Evolutionary conservation across 2,797 vertebrate genomes (phyloP), one percentile per base, ranked within the genome.

Genomic region (Synaphobranchus kaupii): DNA sequence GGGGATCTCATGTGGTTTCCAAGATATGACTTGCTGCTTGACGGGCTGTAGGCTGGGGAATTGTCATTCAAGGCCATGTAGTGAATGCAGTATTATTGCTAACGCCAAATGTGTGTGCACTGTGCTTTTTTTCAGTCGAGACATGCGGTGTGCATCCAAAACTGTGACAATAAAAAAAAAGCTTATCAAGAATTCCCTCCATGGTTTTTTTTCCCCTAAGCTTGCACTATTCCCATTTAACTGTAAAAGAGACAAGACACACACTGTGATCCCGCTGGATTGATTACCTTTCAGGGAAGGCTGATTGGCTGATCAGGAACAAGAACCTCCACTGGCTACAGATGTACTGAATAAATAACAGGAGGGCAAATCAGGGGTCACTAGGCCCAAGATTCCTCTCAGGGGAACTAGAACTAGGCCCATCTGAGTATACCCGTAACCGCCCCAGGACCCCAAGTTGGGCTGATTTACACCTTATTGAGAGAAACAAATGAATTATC

Each of bases 131-230:
- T 50, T n/a, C 44, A 48, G 47, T 47, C 78, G 12, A n/a, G 1
- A 50, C 78, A 10, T n/a, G 47, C 10, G 34, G 78, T n/a, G n/a
- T 50, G 78, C 78, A 50, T 81, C 78, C 78, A 81, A 81, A 50
- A 81, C 44, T 80, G 20, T 15, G 31, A 34, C 13, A 12, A 47
- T 25, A 78, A 34, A 39, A 80, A 78, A 47, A 47, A 80, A 48
- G 76, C 39, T 80, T 47, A 25, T 47, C 1, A 39, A 63, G 47
- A 80, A 80, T 80, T 80, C 39, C 34, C 34, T 73, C 68, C 31
- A 13, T 73, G 6, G 13, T 9, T 31, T 78, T 47, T 44, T 39
- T 39, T 5, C 31, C 28, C 28, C 31, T 48, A 22, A 80, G 39
- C 17, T 2, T 81, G 44, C 20, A 22, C 47, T n/a, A 7, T 48